phyloP scores from a whole-genome alignment of 2,113 vertebrate species.

The Budorcas taxicolor region DNA sequence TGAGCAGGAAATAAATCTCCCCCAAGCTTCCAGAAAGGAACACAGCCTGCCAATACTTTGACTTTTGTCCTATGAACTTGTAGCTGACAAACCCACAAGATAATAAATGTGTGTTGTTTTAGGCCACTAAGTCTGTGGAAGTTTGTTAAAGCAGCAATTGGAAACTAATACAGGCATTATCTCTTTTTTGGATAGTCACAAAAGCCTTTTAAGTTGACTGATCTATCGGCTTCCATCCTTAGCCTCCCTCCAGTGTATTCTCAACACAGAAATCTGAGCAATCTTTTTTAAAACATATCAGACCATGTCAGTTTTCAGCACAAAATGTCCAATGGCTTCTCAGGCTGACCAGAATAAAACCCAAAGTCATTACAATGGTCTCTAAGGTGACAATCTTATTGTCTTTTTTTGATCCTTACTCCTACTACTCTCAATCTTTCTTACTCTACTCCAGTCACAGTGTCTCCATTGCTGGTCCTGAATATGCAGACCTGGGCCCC shows the following conservation, averaged over 20 bases:
- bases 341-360: not conserved
- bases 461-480: not conserved
- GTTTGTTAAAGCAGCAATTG: not conserved
- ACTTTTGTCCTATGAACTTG: not conserved
- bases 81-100: not conserved
- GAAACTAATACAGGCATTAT: not conserved
- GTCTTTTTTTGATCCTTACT: not conserved
- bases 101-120: not conserved
- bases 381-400: not conserved
- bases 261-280: not conserved
- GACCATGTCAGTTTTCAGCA: not conserved
- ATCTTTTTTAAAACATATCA: not conserved
- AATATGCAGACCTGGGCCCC: not conserved
- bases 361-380: not conserved
- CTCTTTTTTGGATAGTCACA: not conserved
- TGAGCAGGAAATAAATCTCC: not conserved
- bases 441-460: not conserved
- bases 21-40: not conserved
- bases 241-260: not conserved
- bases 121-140: not conserved
- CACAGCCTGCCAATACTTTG: not conserved
- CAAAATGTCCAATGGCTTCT: not conserved
- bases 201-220: not conserved
- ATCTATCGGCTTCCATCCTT: not conserved
- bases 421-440: not conserved